Evolutionary conservation across 2,113 vertebrate species (phyloP).

Genomic region (Euleptes europaea): DNA sequence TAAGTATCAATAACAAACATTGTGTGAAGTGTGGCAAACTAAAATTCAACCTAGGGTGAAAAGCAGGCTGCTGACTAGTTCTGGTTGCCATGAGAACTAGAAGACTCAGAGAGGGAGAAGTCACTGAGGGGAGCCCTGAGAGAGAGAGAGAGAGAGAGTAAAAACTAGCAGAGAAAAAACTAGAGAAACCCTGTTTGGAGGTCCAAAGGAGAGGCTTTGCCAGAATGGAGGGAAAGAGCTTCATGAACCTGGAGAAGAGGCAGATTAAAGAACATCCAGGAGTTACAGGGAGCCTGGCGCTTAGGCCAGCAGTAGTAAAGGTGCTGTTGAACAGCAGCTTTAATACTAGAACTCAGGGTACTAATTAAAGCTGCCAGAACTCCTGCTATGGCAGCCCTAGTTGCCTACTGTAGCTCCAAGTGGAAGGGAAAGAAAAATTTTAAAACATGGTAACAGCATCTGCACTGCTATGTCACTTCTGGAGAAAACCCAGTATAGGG

Average conservation of each 20-base stretch:
- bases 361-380: too few relatives aligned
- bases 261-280: background rate
- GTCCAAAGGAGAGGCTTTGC: background rate
- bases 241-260: background rate
- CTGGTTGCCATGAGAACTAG: background rate
- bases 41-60: background rate
- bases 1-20: conserved; percentile 45
- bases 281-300: too few relatives aligned
- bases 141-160: background rate
- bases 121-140: background rate
- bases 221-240: background rate
- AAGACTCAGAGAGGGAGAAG: background rate
- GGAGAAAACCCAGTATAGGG: too few relatives aligned
- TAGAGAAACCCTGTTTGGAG: background rate
- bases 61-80: too few relatives aligned
- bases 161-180: background rate
- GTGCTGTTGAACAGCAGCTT: too few relatives aligned
- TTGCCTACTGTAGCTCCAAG: too few relatives aligned
- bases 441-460: too few relatives aligned
- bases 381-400: too few relatives aligned
- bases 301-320: too few relatives aligned
- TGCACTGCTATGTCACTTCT: too few relatives aligned
- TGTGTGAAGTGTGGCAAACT: background rate
- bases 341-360: too few relatives aligned
- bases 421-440: too few relatives aligned